phyloP scores from a whole-genome alignment of 2,113 vertebrate genomes.

The Sus scrofa region DNA sequence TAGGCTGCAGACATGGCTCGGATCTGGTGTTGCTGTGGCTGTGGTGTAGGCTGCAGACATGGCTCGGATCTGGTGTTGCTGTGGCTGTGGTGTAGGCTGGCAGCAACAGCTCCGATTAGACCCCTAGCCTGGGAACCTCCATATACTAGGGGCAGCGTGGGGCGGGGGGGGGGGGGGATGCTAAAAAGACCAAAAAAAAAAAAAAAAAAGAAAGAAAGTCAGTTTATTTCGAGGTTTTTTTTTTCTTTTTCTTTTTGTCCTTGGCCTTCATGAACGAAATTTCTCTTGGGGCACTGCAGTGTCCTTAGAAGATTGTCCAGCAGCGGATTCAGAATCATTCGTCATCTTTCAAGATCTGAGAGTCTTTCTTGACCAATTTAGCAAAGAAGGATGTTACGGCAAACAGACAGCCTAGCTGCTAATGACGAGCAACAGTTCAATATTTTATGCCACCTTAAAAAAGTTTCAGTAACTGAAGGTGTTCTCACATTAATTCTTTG shows the following conservation, averaged over 20 bases:
- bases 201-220: neutral
- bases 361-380: constrained; percentile 89
- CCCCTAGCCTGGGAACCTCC: too few relatives aligned
- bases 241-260: neutral
- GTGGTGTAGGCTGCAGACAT: too few relatives aligned
- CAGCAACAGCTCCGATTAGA: too few relatives aligned
- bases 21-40: too few relatives aligned
- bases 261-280: constrained; percentile 64
- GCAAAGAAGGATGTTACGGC: constrained; percentile 84
- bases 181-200: too few relatives aligned
- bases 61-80: too few relatives aligned
- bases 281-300: constrained; percentile 75
- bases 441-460: constrained; percentile 92
- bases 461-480: constrained; percentile 93
- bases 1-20: too few relatives aligned
- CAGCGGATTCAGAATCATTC: constrained; percentile 80
- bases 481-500: constrained; percentile 98
- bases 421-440: constrained; percentile 91
- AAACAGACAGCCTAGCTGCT: constrained; percentile 89
- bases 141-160: too few relatives aligned
- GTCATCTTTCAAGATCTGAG: constrained; percentile 88
- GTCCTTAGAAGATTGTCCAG: constrained; percentile 83
- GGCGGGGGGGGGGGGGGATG: too few relatives aligned
- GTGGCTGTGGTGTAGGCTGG: too few relatives aligned
- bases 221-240: neutral